Conservation (phyloP, 2,888 invertebrate genomes). For the Perithous albicinctus region DNA sequence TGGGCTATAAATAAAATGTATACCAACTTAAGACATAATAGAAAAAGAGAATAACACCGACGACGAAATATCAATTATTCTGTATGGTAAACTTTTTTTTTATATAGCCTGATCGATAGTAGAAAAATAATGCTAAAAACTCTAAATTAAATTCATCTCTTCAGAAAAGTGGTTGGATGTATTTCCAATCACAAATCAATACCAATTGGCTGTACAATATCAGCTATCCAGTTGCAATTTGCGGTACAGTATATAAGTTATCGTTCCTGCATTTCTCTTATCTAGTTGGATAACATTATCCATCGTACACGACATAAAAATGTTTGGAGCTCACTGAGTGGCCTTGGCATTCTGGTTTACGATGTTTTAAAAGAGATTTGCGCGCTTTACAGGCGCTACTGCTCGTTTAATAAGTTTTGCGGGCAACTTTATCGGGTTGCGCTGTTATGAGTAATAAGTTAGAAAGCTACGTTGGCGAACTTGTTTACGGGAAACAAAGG, state of each 20-base stretch:
- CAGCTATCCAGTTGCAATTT: not conserved
- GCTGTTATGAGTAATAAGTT: not conserved
- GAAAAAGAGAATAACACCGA: too few species aligned
- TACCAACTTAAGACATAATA: too few species aligned
- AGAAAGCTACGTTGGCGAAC: not conserved
- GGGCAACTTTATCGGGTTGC: constrained; percentile 7
- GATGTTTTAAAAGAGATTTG: constrained; percentile 11
- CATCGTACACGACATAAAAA: not conserved
- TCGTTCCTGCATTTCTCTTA: not conserved
- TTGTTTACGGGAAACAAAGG: constrained; percentile 8
- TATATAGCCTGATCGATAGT: too few species aligned
- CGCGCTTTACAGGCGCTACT: not conserved
- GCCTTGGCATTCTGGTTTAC: constrained; percentile 7
- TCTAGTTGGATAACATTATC: not conserved
- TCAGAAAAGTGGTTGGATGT: not conserved
- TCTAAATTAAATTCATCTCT: not conserved
- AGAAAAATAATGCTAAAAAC: too few species aligned
- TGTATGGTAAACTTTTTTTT: too few species aligned
- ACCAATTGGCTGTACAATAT: not conserved
- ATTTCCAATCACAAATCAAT: not conserved
- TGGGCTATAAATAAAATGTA: too few species aligned
- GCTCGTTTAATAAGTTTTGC: constrained; percentile 16
- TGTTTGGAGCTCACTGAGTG: not conserved
- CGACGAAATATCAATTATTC: too few species aligned
- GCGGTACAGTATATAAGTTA: not conserved